A percentile compares a stretch with the other conserved stretches of the same genome.
Conservation (phyloP, 2,888 invertebrate genomes). For the Diaperis boleti region DNA sequence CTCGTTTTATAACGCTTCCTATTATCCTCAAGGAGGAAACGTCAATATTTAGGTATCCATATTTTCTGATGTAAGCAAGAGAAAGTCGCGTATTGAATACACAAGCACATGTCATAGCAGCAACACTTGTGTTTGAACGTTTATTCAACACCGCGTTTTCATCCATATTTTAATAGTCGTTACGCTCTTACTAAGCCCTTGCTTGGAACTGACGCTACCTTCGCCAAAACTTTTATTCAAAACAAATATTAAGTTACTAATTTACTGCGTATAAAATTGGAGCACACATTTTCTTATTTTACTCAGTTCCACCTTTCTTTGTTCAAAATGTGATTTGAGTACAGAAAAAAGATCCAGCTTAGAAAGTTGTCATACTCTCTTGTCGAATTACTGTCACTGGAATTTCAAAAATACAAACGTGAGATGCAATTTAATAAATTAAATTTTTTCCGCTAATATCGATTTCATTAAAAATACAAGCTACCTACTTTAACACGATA, state of each 20-base stretch:
- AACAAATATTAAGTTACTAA: conserved; percentile 4
- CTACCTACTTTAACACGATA: neutral
- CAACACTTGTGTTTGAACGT: conserved; percentile 18
- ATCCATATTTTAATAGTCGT: conserved; percentile 17
- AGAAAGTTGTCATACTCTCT: conserved; percentile 6
- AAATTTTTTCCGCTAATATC: conserved; percentile 20
- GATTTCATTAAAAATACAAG: conserved; percentile 26
- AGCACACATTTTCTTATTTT: conserved; percentile 1
- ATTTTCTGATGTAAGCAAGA: conserved; percentile 31
- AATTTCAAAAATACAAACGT: conserved; percentile 15
- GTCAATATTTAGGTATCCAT: conserved; percentile 27
- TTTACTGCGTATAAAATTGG: neutral
- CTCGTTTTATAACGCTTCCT: conserved; percentile 15
- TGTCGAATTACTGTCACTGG: conserved; percentile 24
- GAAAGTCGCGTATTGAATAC: conserved; percentile 34
- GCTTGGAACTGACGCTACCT: conserved; percentile 1
- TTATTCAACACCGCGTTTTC: conserved; percentile 23
- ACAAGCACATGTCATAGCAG: conserved; percentile 24
- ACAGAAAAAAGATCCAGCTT: conserved; percentile 3
- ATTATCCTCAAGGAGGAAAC: conserved; percentile 16
- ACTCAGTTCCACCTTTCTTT: neutral
- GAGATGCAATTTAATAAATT: conserved; percentile 25
- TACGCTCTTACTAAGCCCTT: conserved; percentile 2
- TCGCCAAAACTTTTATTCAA: neutral
- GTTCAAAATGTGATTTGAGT: conserved; percentile 8